Base-by-base conservation (phyloP, 2,797 vertebrate species). In the Melanotaenia maccullochi region DNA sequence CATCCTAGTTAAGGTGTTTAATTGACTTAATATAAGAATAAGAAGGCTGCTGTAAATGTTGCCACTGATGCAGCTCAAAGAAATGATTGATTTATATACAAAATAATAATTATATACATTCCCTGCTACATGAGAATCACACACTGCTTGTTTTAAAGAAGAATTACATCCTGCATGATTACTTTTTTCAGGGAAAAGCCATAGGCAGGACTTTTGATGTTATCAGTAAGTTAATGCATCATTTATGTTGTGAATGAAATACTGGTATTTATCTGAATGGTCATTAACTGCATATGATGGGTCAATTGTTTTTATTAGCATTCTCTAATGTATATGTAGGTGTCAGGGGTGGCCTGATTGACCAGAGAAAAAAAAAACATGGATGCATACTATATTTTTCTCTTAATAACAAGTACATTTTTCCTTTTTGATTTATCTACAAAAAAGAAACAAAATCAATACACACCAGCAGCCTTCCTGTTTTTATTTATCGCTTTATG, bases 391-490 rank as follows among this genome's bases (percentile, higher is more conserved):
- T 71, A 73, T 54, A 54, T 76, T 82, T 76, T 33, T 42, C 73
- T 71, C 18, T 73, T 71, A 36, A 44, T 76, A 70, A 85, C 67
- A 38, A 73, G 33, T 75, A 3, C 12, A 82, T 85, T 75, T 66
- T 84, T 74, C 52, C 55, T 66, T 44, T 3, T 18, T 78, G 73
- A 88, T 87, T 86, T 42, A 68, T 61, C 52, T 30, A 58, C 30
- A 8, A 40, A 5, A 33, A 33, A 6, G 32, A 33, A 33, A 33
- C 11, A 36, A 36, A 76, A 79, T 84, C 86, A 40, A 83, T 86
- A 71, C 18, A 30, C 30, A 78, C 55, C 60, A 63, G 56, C 75
- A 65, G 58, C 56, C 58, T 32, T 33, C 51, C 59, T 20, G 42
- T 20, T 44, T 44, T 42, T 18, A 18, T 42, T 42, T 3, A 40